Base-by-base conservation (phyloP, 2,888 invertebrate genomes). In the Drosophila nr. perissopoda region DNA sequence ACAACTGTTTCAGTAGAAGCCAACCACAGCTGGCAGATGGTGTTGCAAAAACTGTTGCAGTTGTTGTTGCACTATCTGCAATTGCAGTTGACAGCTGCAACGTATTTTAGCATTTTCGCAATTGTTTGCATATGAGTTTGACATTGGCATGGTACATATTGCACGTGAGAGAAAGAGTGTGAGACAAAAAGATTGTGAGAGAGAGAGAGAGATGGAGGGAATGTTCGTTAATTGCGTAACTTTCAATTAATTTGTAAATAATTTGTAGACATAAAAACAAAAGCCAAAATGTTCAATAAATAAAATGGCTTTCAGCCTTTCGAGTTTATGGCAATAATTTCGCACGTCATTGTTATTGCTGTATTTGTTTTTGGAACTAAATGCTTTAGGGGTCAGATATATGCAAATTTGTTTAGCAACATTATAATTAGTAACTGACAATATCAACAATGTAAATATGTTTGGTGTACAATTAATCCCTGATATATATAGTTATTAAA, bases 231-330 rank as follows among this genome's bases (percentile, higher is more conserved):
- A 76, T 86, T 86, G 74, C 60, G 54, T 73, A 78, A 76, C 79
- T 78, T 86, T 75, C 72, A 86, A 90, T 86, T 89, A 81, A 79
- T 83, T 86, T 83, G 70, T 61, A 75, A 71, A 85, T 82, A 76
- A 76, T 85, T 87, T 89, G 84, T 60, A 75, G 68, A 69, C 66
- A 54, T 36, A 29, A 29, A 56, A 56, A 52, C 62, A 72, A 72
- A 62, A 34, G 45, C 40, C 59, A 72, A 34, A 54, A 25, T 58
- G 13, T 33, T 51, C 51, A 36, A 48, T 31, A 16, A 6, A 34
- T 11, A 34, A 54, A 61, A 27, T 53, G 36, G 16, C 49, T 38
- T 56, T 69, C 29, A 56, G 49, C 52, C 27, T 38, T 52, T 31
- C 16, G 29, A 34, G 29, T 29, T 48, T 57, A 36, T 25, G 25